Percentiles rank a stretch among this genome's conserved stretches.
Conservation (phyloP, 1,140 invertebrate genomes). For the Zaprionus ghesquierei region DNA sequence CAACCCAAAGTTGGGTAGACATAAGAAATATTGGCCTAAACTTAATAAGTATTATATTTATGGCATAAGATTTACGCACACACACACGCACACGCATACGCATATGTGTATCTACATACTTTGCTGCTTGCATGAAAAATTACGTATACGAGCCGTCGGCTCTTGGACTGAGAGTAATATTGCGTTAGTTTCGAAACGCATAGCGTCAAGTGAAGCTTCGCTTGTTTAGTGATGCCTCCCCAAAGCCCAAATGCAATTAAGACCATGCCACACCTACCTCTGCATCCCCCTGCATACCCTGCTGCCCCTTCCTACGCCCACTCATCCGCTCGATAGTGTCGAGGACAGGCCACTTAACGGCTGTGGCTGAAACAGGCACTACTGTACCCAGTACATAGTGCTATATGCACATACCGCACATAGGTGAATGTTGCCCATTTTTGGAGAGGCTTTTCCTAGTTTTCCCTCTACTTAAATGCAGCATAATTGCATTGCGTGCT, state of each 20-base stretch:
- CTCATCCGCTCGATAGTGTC: not conserved
- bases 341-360: conserved; percentile 15
- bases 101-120: not conserved
- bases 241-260: conserved; percentile 67
- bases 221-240: conserved; percentile 12
- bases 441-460: not conserved
- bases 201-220: not conserved
- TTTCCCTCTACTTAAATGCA: conserved; percentile 28
- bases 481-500: conserved; percentile 23
- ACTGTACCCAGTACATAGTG: not conserved
- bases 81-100: not conserved
- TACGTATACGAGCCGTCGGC: conserved; percentile 42
- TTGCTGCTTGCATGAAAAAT: conserved; percentile 5
- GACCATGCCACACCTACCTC: conserved; percentile 15
- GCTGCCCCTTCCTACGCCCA: conserved; percentile 10
- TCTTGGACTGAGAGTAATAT: not conserved
- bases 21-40: conserved; percentile 38
- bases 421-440: not conserved
- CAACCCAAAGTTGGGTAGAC: conserved; percentile 10
- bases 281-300: no score
- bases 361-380: not conserved
- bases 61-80: conserved; percentile 2
- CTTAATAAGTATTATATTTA: conserved; percentile 55
- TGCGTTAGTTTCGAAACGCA: conserved; percentile 9
- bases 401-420: no score